Percentiles rank a stretch among this genome's conserved stretches.
Evolutionary conservation across 53 echinoderm and acorn worm genomes (phyloP).

Genomic region (Echinarachnius parma): DNA sequence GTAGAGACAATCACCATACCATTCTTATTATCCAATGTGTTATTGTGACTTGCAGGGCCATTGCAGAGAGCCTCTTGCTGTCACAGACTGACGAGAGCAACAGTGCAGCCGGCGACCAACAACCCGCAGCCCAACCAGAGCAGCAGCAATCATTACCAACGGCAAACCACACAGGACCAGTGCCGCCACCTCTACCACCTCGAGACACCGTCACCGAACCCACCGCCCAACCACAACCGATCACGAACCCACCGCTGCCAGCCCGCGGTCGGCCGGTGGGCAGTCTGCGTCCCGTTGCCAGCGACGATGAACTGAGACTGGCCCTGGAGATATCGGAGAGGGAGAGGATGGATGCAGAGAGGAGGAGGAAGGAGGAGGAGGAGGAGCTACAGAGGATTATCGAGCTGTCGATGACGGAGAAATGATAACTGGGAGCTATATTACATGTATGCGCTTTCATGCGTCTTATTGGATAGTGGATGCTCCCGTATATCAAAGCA

Average conservation of each 20-base stretch:
- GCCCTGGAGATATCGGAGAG: constrained; percentile 86
- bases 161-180: constrained; percentile 26
- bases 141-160: constrained; percentile 11
- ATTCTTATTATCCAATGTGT: not conserved
- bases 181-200: constrained; percentile 10
- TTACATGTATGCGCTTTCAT: no score
- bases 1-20: no score
- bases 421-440: constrained; percentile 65
- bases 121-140: constrained; percentile 10
- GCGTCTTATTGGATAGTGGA: no score
- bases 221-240: constrained; percentile 28
- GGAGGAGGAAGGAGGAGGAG: constrained; percentile 68
- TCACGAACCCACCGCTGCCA: constrained; percentile 10
- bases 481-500: no score
- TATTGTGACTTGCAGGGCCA: constrained; percentile 57
- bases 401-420: constrained; percentile 83
- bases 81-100: constrained; percentile 49
- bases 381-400: constrained; percentile 88
- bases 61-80: constrained; percentile 77
- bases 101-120: constrained; percentile 40
- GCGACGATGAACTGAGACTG: constrained; percentile 71
- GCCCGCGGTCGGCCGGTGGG: constrained; percentile 22
- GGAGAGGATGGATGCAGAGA: constrained; percentile 76
- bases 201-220: constrained; percentile 14
- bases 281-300: constrained; percentile 3